Base-by-base conservation (phyloP, 2,888 invertebrate species). In the Epistrophella euchroma region DNA sequence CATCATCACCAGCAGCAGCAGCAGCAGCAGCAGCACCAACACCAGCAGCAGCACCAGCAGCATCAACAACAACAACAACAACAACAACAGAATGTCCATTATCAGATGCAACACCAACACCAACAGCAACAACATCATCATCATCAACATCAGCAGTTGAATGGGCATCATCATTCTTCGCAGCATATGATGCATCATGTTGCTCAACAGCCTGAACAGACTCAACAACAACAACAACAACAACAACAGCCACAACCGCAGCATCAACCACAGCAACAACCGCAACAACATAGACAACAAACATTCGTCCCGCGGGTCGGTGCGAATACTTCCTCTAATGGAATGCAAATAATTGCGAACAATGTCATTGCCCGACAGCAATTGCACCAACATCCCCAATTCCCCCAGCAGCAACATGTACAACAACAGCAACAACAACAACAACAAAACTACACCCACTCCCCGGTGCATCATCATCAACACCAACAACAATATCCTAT, bases 281-380 rank as follows among this genome's bases (percentile, higher is more conserved):
- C 86, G 60, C 91, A 90, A 19, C 90, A 90, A 75, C 68, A 68
- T 43, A 77, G 86, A 40, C 90, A 89, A 66, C 83, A 83, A 84
- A 75, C 88, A n/a, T 88, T 87, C 72, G 77, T 88, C 40, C 89
- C 91, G 84, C 90, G 91, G 82, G 92, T 94, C 84, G 88, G 89
- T 43, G 47, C 84, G 72, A 86, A 80, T 50, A 32, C 6, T 47
- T 19, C 64, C 28, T 89, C 88, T 88, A 89, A 89, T 89, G 90
- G 88, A 88, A 89, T 89, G 87, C 89, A 83, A 73, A 87, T 64
- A 68, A 64, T 84, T 11, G 82, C 84, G 7, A 86, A 86, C 58
- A 86, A 82, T 55, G 77, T 78, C 13, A 80, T 84, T 35, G 73
- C 84, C 68, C 91, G 90, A 22, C 89, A 82, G 71, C 91, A 89